Evolutionary conservation across 2,888 invertebrate species (phyloP), one percentile per base, ranked within the genome.

Genomic region (Pachycephus smyrnensis): DNA sequence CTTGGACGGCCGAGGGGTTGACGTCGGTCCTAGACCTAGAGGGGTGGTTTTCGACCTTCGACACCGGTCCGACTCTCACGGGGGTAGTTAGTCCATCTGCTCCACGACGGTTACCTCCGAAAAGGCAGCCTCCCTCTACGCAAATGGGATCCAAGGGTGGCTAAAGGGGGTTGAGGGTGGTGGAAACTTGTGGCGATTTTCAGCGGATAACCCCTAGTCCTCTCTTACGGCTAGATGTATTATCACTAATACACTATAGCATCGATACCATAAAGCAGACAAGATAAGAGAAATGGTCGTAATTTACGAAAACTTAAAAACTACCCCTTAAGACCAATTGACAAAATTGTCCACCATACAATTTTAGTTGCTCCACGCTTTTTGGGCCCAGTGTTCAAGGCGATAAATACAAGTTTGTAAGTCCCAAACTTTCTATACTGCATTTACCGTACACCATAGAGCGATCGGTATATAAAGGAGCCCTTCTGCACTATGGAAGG

Each of bases 51-150:
- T 79, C 80, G 86, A 84, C 87, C 88, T 83, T 84, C 81, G 81
- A 81, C 84, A 82, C 80, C 73, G 31, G 77, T 79, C 75, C 81
- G 76, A 73, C 71, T 87, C 90, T 88, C 90, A 37, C 77, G 89
- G 88, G 91, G 85, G 86, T 86, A 90, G 89, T 91, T 88, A 87
- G 88, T 90, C 89, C 91, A 89, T 90, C 89, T 90, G 90, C 84
- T 87, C 81, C 68, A 75, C 15, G 23, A 12, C 79, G 86, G 86
- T 85, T 86, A 83, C 84, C 83, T 86, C 74, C 71, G 77, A 23
- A 36, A 68, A 75, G 71, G 33, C 31, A 71, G 33, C 33, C 33
- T 33, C 4, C 71, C 71, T 71, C 31, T 71, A 71, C 71, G 33
- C 32, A 71, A 71, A 71, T 71, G 71, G 71, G 71, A 71, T 71